These are phyloP conservation scores for Paramisgurnus dabryanus DNA, from an alignment of 2,113 vertebrate species.

Conservation along the genomic window DNA sequence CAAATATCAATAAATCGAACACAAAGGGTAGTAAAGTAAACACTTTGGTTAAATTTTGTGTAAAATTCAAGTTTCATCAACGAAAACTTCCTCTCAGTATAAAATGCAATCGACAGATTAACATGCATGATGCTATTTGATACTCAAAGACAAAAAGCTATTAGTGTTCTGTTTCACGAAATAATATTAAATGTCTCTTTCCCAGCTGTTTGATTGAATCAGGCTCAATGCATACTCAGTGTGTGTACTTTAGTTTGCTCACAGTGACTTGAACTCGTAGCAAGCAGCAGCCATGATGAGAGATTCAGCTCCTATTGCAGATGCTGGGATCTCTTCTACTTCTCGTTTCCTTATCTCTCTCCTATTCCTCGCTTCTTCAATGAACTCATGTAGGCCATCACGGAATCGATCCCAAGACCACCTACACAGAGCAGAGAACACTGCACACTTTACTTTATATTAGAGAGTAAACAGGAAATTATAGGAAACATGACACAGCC, in stretches of 20 bases:
- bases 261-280: conserved; percentile 49
- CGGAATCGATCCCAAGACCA: conserved; percentile 31
- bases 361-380: conserved; percentile 5
- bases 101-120: conserved; percentile 6
- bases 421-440: conserved; percentile 11
- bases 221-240: background rate
- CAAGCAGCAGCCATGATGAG: conserved; percentile 50
- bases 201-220: conserved; percentile 25
- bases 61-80: background rate
- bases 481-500: background rate
- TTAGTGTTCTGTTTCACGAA: conserved; percentile 24
- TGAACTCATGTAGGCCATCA: conserved; percentile 26
- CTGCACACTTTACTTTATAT: background rate
- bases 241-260: conserved; percentile 20
- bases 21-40: background rate
- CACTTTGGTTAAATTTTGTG: background rate
- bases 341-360: conserved; percentile 19
- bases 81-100: background rate
- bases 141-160: background rate
- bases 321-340: conserved; percentile 15
- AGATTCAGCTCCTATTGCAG: conserved; percentile 52
- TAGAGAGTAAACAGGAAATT: background rate
- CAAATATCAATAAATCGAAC: too few relatives aligned
- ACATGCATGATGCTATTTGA: background rate
- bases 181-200: conserved; percentile 29